Conservation (phyloP, 2,888 invertebrate genomes). For the Sphecodes monilicornis region DNA sequence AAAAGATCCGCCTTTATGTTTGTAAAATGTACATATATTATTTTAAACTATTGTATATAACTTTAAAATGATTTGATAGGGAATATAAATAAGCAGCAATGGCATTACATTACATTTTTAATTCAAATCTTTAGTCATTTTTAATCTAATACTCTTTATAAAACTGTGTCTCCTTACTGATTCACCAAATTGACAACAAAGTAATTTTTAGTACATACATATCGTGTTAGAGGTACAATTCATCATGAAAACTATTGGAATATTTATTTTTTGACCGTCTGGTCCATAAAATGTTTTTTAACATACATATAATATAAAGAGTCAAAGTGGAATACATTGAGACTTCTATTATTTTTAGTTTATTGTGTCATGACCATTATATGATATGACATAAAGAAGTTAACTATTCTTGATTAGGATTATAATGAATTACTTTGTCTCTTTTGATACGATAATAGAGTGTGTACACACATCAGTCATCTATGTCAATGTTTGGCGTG, state of each 20-base stretch:
- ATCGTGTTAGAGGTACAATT: slow-evolving; percentile 78
- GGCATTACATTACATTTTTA: slow-evolving; percentile 42
- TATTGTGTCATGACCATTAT: slow-evolving; percentile 48
- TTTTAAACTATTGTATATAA: slow-evolving; percentile 47
- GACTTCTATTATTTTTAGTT: slow-evolving; percentile 49
- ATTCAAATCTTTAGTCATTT: slow-evolving; percentile 52
- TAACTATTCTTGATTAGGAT: slow-evolving; percentile 57
- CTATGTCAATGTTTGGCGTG: slow-evolving; percentile 53
- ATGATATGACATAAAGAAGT: slow-evolving; percentile 42
- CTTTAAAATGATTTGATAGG: slow-evolving; percentile 41
- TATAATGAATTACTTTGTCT: slow-evolving; percentile 65
- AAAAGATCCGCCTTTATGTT: slow-evolving; percentile 51
- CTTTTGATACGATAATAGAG: slow-evolving; percentile 72
- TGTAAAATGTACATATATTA: slow-evolving; percentile 49
- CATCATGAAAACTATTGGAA: slow-evolving; percentile 51
- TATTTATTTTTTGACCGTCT: slow-evolving; percentile 55
- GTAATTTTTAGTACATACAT: slow-evolving; percentile 80
- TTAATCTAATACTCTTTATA: slow-evolving; percentile 63
- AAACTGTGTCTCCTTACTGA: slow-evolving; percentile 59
- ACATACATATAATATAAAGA: slow-evolving; percentile 14
- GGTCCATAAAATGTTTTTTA: slow-evolving; percentile 40
- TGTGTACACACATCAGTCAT: slow-evolving; percentile 53
- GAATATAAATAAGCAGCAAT: slow-evolving; percentile 28
- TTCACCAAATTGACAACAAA: slow-evolving; percentile 69
- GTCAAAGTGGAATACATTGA: slow-evolving; percentile 37